These are phyloP conservation scores for Entomyzon cyanotis DNA, from an alignment of 2,113 vertebrate genomes.

Conservation along the genomic window DNA sequence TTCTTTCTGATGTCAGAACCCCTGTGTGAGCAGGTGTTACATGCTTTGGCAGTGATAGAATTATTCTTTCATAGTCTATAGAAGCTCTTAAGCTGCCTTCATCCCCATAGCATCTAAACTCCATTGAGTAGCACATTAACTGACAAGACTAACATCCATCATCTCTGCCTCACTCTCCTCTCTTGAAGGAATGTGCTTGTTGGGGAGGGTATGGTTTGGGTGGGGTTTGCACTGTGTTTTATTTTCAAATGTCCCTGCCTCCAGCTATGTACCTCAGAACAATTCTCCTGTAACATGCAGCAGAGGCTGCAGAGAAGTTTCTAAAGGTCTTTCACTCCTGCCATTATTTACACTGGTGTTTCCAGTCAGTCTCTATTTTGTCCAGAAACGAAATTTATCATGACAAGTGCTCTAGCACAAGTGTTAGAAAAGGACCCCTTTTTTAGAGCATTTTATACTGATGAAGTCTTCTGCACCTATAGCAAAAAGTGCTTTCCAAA, in stretches of 20 bases:
- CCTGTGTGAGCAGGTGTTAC: background rate
- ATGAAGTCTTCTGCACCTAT: background rate
- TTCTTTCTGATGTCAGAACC: slow-evolving; percentile 10
- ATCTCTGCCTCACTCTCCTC: slow-evolving; percentile 2
- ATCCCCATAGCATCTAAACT: slow-evolving; percentile 16
- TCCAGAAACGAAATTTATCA: background rate
- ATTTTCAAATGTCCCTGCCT: background rate
- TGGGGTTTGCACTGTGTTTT: background rate
- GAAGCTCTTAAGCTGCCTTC: slow-evolving; percentile 33
- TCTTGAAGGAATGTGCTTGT: background rate
- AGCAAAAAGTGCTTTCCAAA: background rate
- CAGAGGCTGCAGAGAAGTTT: background rate
- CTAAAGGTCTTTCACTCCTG: background rate
- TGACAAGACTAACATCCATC: slow-evolving; percentile 23
- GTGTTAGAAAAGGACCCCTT: background rate
- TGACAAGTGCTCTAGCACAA: background rate
- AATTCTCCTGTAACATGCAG: background rate
- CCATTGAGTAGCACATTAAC: slow-evolving; percentile 34
- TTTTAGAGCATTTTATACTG: background rate
- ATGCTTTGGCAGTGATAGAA: slow-evolving; percentile 11
- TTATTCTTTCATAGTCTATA: slow-evolving; percentile 31
- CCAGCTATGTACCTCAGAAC: background rate
- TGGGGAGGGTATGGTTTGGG: background rate
- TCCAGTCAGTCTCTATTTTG: background rate
- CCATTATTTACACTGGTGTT: background rate